Percentiles rank a stretch among this genome's conserved stretches.
These are phyloP conservation scores for Notothenia rossii DNA, from an alignment of 2,113 vertebrate species.

Conservation along the genomic window DNA sequence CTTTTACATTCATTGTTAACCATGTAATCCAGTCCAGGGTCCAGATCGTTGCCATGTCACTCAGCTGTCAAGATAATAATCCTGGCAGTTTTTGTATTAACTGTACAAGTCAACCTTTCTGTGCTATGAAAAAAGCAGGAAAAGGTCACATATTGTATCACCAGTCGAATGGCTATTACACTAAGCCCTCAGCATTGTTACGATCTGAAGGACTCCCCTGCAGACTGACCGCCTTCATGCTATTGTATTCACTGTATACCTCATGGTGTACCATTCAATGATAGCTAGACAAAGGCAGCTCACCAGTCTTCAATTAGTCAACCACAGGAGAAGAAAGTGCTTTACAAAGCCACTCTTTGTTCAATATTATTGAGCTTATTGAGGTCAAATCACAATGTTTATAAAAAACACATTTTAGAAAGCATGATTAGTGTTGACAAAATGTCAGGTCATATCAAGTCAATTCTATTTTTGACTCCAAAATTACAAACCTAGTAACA, in stretches of 20 bases:
- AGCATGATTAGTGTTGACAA: neutral
- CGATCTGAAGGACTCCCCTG: conserved; percentile 16
- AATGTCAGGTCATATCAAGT: neutral
- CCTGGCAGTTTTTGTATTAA: conserved; percentile 2
- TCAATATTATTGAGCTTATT: neutral
- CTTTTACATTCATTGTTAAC: conserved; percentile 41
- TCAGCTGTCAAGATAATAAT: conserved; percentile 13
- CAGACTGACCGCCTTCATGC: neutral
- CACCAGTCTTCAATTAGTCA: neutral
- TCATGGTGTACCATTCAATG: conserved; percentile 2
- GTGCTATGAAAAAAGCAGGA: conserved; percentile 38
- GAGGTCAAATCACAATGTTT: neutral
- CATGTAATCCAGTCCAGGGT: conserved; percentile 36
- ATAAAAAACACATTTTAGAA: neutral
- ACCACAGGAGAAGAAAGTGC: neutral
- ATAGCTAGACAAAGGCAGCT: conserved; percentile 1
- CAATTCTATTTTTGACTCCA: neutral
- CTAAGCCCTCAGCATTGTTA: conserved; percentile 28
- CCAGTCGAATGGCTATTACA: conserved; percentile 34
- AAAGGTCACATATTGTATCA: conserved; percentile 51
- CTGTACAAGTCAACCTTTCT: conserved; percentile 12
- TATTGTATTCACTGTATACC: conserved; percentile 43
- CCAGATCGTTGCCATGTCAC: conserved; percentile 29
- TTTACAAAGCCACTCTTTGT: neutral
- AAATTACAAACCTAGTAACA: too few species aligned